These are phyloP conservation scores for Macrobrachium rosenbergii DNA, from an alignment of 1,140 invertebrate species.

Conservation along the genomic window DNA sequence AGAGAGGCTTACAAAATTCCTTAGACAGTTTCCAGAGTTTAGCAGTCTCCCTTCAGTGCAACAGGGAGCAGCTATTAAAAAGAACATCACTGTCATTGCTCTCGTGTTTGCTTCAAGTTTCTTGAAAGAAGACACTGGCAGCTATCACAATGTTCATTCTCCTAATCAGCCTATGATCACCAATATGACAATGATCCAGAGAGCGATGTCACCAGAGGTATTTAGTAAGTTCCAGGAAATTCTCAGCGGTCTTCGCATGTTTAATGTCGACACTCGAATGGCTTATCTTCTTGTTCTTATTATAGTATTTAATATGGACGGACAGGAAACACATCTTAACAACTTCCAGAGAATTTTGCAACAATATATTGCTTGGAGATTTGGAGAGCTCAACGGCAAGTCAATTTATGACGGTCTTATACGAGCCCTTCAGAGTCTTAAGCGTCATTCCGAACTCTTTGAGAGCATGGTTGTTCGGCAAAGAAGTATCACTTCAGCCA, in stretches of 20 bases:
- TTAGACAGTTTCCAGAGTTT: constrained; percentile 59
- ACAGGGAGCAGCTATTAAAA: constrained; percentile 55
- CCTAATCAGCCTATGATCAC: constrained; percentile 56
- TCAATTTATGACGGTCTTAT: constrained; percentile 48
- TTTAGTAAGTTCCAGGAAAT: constrained; percentile 62
- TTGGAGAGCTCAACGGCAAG: constrained; percentile 52
- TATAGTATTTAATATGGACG: constrained; percentile 51
- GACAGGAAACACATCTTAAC: constrained; percentile 13
- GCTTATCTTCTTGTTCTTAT: constrained; percentile 61
- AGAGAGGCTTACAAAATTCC: constrained; percentile 57
- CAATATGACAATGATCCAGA: constrained; percentile 59
- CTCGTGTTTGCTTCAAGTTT: constrained; percentile 65
- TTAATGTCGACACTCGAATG: constrained; percentile 62
- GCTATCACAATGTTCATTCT: constrained; percentile 57
- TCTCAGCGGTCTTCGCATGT: constrained; percentile 49
- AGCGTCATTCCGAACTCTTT: constrained; percentile 51
- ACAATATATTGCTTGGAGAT: constrained; percentile 62
- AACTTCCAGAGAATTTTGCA: constrained; percentile 32
- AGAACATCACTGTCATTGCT: constrained; percentile 64
- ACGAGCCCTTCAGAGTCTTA: constrained; percentile 24
- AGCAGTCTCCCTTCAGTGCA: constrained; percentile 25
- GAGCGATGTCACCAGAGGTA: constrained; percentile 57
- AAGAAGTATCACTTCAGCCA: background rate
- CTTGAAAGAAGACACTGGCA: constrained; percentile 59
- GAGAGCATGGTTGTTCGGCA: constrained; percentile 47